phyloP scores from a whole-genome alignment of 1,140 invertebrate species.

The Helicoverpa armigera region DNA sequence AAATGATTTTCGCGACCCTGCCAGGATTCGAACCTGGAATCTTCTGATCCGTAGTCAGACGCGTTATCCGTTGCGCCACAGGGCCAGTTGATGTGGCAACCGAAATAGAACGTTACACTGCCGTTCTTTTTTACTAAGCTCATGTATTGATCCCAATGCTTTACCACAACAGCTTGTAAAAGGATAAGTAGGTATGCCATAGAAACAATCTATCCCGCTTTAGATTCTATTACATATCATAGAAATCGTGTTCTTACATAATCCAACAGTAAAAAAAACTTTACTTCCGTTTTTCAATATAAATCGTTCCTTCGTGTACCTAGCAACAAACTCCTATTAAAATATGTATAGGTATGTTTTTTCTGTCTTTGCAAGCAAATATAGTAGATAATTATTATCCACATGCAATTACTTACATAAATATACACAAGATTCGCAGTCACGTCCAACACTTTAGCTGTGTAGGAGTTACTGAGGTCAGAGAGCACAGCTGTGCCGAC shows the following conservation, averaged over 20 bases:
- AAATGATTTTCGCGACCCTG: constrained; percentile 70
- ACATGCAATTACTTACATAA: constrained; percentile 9
- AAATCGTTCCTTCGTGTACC: no score
- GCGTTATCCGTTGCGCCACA: constrained; percentile 97
- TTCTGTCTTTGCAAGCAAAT: no score
- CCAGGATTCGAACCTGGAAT: constrained; percentile 78
- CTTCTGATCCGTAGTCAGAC: constrained; percentile 93
- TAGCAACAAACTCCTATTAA: no score
- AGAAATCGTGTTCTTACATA: no score
- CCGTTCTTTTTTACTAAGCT: background rate
- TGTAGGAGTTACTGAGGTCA: constrained; percentile 21
- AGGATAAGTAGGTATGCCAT: no score
- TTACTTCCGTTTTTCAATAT: no score
- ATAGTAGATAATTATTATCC: constrained; percentile 28
- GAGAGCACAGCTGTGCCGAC: constrained; percentile 20
- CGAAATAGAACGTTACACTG: constrained; percentile 18
- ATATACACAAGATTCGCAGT: background rate
- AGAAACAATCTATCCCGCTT: no score
- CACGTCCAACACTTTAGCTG: constrained; percentile 14
- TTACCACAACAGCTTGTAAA: no score
- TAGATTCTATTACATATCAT: no score
- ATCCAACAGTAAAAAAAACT: no score
- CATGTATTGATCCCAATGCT: background rate
- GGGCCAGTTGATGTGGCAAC: constrained; percentile 84
- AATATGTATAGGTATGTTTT: no score